Conservation (phyloP, 64 coral and sea anemone genomes). For the Stylophora pistillata region DNA sequence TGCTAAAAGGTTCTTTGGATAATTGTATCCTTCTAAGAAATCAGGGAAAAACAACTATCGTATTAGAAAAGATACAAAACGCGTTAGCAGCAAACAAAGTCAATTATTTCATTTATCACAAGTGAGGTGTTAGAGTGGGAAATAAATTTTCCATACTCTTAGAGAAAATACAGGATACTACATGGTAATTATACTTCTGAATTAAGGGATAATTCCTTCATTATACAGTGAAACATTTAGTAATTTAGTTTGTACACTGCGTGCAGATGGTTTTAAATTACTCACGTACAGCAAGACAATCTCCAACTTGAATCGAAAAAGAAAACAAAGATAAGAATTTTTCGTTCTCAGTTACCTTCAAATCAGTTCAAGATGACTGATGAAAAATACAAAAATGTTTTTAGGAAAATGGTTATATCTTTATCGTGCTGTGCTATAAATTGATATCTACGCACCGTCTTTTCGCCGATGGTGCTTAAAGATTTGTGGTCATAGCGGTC, state of each 20-base stretch:
- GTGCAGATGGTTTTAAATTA: neutral
- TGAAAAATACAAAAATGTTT: neutral
- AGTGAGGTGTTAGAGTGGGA: neutral
- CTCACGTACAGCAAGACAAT: neutral
- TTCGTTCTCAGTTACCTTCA: neutral
- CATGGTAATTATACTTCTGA: too few relatives aligned
- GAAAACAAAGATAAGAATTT: neutral
- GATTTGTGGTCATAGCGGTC: neutral
- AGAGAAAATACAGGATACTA: too few relatives aligned
- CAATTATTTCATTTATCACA: neutral
- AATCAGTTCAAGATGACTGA: neutral
- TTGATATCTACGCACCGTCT: neutral
- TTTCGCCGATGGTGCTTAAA: neutral
- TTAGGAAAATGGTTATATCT: neutral
- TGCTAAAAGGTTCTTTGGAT: too few relatives aligned
- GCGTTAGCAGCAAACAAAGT: neutral
- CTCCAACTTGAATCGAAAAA: neutral
- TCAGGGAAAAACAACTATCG: too few relatives aligned
- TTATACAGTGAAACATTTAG: too few relatives aligned
- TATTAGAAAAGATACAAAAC: too few relatives aligned
- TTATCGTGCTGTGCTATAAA: neutral
- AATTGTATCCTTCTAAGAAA: too few relatives aligned
- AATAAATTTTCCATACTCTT: too few relatives aligned
- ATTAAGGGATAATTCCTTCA: too few relatives aligned
- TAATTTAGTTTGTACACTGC: neutral